Conservation (phyloP, 1,140 invertebrate genomes). For the Littorina saxatilis region DNA sequence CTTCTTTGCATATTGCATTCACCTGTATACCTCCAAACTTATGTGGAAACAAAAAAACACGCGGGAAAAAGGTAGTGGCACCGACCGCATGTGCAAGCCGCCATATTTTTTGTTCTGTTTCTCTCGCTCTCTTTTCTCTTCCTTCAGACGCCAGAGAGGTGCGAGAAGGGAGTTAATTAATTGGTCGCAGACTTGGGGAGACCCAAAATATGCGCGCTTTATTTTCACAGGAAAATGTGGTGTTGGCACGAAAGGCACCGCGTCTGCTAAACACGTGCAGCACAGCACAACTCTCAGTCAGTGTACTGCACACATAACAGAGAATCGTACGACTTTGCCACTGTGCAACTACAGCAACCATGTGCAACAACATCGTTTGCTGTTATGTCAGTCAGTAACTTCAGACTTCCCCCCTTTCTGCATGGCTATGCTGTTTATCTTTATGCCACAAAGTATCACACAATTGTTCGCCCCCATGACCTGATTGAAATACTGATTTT, state of each 20-base stretch:
- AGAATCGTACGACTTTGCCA: too few species aligned
- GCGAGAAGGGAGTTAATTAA: slow-evolving; percentile 34
- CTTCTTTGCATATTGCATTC: not conserved
- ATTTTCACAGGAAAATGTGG: slow-evolving; percentile 34
- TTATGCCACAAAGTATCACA: too few species aligned
- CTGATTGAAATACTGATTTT: too few species aligned
- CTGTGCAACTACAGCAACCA: too few species aligned
- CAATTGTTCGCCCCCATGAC: too few species aligned
- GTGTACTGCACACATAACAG: too few species aligned
- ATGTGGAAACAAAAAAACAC: not conserved
- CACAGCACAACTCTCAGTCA: too few species aligned
- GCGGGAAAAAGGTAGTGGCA: not conserved
- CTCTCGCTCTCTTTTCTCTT: slow-evolving; percentile 7
- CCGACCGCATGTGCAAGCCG: not conserved
- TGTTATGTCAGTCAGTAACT: too few species aligned
- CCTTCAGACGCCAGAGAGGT: slow-evolving; percentile 1
- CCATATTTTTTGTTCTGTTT: too few species aligned
- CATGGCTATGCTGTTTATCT: too few species aligned
- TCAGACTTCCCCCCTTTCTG: too few species aligned
- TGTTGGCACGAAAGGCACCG: slow-evolving; percentile 53
- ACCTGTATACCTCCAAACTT: not conserved
- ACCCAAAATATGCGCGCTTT: slow-evolving; percentile 25
- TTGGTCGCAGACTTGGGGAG: slow-evolving; percentile 28
- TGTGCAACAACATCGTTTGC: too few species aligned
- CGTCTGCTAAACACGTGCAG: slow-evolving; percentile 22